Evolutionary conservation across 2,888 invertebrate species (phyloP), one percentile per base, ranked within the genome.

Genomic region (Erebia ligea): DNA sequence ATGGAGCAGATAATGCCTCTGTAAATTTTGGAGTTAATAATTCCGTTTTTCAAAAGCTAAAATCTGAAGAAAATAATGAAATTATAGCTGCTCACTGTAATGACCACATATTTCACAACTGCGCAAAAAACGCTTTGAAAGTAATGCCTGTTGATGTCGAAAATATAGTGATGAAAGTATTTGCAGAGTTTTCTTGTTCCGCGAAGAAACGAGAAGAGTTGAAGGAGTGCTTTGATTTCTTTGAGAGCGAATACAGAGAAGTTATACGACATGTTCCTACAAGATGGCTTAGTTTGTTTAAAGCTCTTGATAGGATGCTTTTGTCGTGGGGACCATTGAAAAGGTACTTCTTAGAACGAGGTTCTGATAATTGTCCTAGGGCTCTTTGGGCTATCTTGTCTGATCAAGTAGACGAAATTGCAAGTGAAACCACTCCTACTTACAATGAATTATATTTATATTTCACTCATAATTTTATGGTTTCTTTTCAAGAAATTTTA

Each of bases 1-100:
- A 72, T 69, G 68, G 70, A 67, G 74, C 74, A 67, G 69, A 74
- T 67, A 72, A 73, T 67, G 71, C 75, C 40, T 69, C 69, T 68
- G 75, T 75, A 54, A 75, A 75, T 69, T 73, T 67, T 61, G 69
- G 69, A 68, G 58, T 68, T 45, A 67, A 73, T 34, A 65, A 61
- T 61, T 70, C 67, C 34, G 67, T 67, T 13, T 70, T 62, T 54
- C 66, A 70, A 67, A 70, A 70, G 50, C 50, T 50, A 50, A 50
- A 50, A 50, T 50, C 50, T 50, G 50, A 50, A 50, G 50, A 50
- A 50, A 50, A 50, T 50, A 50, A 50, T 50, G 50, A 50, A 50
- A 50, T 65, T 34, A 54, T 66, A 61, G 61, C 56, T 57, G 65
- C 66, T 48, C 42, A 71, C 42, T 70, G 70, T 48, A 70, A 73